Percentiles rank a stretch among this genome's conserved stretches.
These are phyloP conservation scores for Halcyon leucocephala DNA, from an alignment of 2,797 vertebrate genomes.

Conservation along the genomic window DNA sequence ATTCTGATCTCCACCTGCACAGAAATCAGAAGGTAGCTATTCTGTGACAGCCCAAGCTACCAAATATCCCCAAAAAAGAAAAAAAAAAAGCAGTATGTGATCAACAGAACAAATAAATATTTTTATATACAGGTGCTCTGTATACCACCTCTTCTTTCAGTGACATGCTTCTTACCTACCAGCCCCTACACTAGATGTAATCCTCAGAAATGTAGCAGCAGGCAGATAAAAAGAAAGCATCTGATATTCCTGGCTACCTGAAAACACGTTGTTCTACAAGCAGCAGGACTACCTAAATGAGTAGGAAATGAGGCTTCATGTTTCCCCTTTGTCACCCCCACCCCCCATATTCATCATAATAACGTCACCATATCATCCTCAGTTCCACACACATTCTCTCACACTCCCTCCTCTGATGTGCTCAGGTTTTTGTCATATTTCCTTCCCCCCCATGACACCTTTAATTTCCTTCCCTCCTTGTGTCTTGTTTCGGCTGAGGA, in stretches of 20 bases:
- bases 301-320: neutral
- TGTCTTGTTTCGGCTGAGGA: neutral
- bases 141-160: slow-evolving; percentile 15
- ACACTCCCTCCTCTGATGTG: neutral
- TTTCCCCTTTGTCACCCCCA: neutral
- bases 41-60: slow-evolving; percentile 15
- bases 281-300: neutral
- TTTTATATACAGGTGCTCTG: neutral
- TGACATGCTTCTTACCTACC: neutral
- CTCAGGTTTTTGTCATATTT: neutral
- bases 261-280: neutral
- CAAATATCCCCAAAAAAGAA: neutral
- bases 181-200: neutral
- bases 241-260: neutral
- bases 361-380: neutral
- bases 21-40: slow-evolving; percentile 28
- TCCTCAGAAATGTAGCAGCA: neutral
- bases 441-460: neutral
- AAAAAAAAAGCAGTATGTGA: neutral
- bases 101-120: slow-evolving; percentile 8
- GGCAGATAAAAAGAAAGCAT: slow-evolving; percentile 8
- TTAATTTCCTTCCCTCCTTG: neutral
- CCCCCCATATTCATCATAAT: neutral
- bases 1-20: slow-evolving; percentile 35
- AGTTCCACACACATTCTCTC: neutral